Base-by-base conservation (phyloP, 2,113 vertebrate genomes). In the Aleadryas rufinucha region DNA sequence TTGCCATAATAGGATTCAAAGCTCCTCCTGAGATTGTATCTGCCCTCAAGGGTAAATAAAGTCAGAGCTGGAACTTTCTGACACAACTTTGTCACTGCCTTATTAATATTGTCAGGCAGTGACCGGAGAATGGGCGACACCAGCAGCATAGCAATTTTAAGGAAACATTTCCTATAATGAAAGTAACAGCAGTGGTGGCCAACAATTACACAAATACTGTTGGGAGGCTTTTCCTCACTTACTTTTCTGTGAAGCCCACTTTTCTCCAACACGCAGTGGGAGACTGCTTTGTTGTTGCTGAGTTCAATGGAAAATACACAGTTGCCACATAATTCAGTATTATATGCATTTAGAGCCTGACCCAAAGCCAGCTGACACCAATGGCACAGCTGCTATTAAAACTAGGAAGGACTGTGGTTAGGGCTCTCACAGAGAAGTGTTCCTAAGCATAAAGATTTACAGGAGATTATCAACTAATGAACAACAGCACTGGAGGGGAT, bases 11-110 rank as follows among this genome's bases (percentile, higher is more conserved):
- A 68, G 68, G 30, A 90, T 35, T 92, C 86, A 53, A 47, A 63
- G 37, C 64, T 76, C 75, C 63, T 84, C 42, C 65, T 3, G 31
- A 96, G 91, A 93, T 82, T 63, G n/a, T 76, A 85, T 65, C 74
- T 91, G 37, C 78, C 90, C 86, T 91, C 44, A 92, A 96, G 93
- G 66, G 63, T 79, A 94, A 86, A 94, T 81, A 50, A 77, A 91
- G 42, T 83, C 64, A 96, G 60, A 85, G 72, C 54, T 78, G 82
- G 44, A 74, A 31, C 65, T 57, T 89, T 90, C 35, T 83, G 69
- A 96, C 64, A 49, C 80, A 70, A 47, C 85, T 94, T 89, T 87
- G 93, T 94, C 80, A 87, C 72, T 41, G 39, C 30, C 56, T 95
- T 93, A 65, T 82, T 84, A 92, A 91, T 81, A 91, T n/a, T 76